Evolutionary conservation across 2,113 vertebrate genomes (phyloP).

Genomic region (Myiozetetes cayanensis): DNA sequence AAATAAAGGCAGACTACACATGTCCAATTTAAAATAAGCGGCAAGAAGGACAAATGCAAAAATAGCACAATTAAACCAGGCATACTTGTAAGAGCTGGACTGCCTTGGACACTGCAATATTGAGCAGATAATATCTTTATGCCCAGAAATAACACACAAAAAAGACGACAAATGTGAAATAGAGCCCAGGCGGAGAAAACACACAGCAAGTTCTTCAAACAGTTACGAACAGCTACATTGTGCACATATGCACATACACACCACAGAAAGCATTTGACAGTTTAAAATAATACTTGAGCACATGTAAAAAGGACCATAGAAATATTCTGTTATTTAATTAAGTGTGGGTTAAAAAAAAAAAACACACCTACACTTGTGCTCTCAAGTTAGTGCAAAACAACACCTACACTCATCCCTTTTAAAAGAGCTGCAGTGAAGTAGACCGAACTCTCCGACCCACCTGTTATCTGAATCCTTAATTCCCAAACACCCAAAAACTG

Average conservation of each 20-base stretch:
- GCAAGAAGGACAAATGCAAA: not conserved
- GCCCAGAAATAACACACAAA: not conserved
- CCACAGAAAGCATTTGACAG: not conserved
- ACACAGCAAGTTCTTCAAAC: not conserved
- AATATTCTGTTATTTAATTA: not conserved
- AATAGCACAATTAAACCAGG: not conserved
- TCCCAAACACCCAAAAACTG: not conserved
- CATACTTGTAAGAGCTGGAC: not conserved
- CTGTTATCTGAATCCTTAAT: not conserved
- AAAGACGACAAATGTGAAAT: not conserved
- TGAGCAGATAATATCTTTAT: not conserved
- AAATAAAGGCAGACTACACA: not conserved
- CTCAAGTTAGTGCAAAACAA: not conserved
- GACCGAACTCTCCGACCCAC: not conserved
- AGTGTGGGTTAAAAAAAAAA: not conserved
- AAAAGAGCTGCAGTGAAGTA: not conserved
- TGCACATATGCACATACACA: rapidly evolving
- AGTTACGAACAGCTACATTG: not conserved
- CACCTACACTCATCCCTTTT: not conserved
- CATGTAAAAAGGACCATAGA: not conserved
- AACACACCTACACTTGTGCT: not conserved
- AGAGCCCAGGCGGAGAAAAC: not conserved
- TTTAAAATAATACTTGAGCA: not conserved
- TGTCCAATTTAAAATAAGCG: not conserved
- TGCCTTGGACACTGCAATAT: not conserved